A percentile compares a stretch with the other conserved stretches of the same genome.
Evolutionary conservation across 2,888 invertebrate genomes (phyloP).

Genomic region (Dorcus hopei): DNA sequence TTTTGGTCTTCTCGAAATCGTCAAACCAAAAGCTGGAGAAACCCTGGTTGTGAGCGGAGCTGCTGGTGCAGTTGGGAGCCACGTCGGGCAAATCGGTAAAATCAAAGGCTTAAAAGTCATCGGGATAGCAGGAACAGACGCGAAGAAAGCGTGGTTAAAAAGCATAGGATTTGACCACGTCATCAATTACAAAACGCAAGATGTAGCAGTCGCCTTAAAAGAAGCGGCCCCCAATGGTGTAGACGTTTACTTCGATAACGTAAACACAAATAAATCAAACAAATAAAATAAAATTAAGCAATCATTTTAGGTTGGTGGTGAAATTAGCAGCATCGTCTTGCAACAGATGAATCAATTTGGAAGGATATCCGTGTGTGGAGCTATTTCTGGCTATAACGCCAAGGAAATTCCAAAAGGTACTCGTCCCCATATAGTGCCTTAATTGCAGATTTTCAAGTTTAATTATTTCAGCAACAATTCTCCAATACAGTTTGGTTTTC

Average conservation of each 20-base stretch:
- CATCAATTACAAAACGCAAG: slow-evolving; percentile 69
- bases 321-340: slow-evolving; percentile 57
- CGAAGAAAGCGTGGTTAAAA: slow-evolving; percentile 67
- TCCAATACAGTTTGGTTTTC: slow-evolving; percentile 56
- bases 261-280: slow-evolving; percentile 53
- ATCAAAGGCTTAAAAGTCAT: slow-evolving; percentile 66
- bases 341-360: slow-evolving; percentile 62
- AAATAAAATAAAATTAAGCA: slow-evolving; percentile 39
- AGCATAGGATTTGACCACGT: slow-evolving; percentile 65
- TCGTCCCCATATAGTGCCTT: not conserved
- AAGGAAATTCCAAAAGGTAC: slow-evolving; percentile 47
- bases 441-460: not conserved
- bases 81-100: slow-evolving; percentile 78
- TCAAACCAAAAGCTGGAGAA: slow-evolving; percentile 68
- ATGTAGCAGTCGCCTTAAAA: slow-evolving; percentile 56
- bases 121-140: slow-evolving; percentile 68
- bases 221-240: slow-evolving; percentile 54
- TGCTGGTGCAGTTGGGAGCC: slow-evolving; percentile 74
- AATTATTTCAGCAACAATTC: slow-evolving; percentile 47
- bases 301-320: slow-evolving; percentile 59
- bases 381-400: slow-evolving; percentile 62
- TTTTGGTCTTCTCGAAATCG: slow-evolving; percentile 69
- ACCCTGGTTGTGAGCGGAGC: slow-evolving; percentile 72
- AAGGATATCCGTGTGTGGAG: slow-evolving; percentile 63
- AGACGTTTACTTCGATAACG: slow-evolving; percentile 39